These are phyloP conservation scores for Phylloscopus collybita DNA, from an alignment of 2,797 vertebrate species.

Conservation along the genomic window DNA sequence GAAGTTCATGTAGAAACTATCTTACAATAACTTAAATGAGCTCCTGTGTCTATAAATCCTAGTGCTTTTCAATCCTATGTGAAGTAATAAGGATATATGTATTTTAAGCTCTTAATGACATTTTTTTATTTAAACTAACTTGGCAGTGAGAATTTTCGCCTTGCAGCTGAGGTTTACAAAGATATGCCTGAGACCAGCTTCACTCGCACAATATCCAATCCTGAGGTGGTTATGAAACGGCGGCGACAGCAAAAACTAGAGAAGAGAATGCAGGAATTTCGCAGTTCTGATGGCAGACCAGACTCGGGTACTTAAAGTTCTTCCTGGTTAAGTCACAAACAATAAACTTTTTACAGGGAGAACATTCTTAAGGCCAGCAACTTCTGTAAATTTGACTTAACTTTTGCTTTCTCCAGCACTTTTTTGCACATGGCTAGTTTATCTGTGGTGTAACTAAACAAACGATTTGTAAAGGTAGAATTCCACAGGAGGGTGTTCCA, in stretches of 20 bases:
- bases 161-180: constrained; percentile 97
- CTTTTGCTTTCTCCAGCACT: not conserved
- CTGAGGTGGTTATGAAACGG: constrained; percentile 98
- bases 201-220: constrained; percentile 97
- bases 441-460: not conserved
- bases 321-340: not conserved
- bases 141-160: constrained; percentile 89
- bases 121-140: not conserved
- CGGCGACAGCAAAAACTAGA: constrained; percentile 95
- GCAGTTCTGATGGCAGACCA: constrained; percentile 92
- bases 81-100: not conserved
- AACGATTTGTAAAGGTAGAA: not conserved
- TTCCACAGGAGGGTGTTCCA: not conserved
- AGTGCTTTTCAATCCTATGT: not conserved
- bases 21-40: not conserved
- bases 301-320: constrained; percentile 85
- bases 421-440: not conserved
- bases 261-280: constrained; percentile 97
- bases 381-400: not conserved
- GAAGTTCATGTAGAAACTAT: not conserved
- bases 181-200: constrained; percentile 99
- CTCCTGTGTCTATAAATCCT: not conserved
- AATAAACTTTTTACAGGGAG: not conserved
- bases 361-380: not conserved
- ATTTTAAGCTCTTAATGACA: not conserved